A percentile compares a stretch with the other conserved stretches of the same genome.
phyloP scores from a whole-genome alignment of 2,113 vertebrate genomes.

The Amia ocellicauda region DNA sequence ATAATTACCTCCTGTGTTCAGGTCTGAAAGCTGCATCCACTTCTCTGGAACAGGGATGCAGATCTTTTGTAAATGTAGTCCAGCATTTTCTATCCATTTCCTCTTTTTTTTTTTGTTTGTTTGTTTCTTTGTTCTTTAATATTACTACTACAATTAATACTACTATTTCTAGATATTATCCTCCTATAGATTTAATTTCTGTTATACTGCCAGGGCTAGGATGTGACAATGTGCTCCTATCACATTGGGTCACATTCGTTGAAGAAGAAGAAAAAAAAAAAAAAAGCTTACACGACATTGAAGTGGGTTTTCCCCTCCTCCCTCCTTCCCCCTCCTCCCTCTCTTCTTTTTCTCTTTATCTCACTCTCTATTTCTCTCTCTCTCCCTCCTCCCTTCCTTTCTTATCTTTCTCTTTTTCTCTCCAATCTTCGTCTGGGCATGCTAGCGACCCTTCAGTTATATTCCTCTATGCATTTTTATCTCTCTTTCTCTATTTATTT shows the following conservation, averaged over 20 bases:
- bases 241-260: constrained; percentile 88
- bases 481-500: constrained; percentile 67
- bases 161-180: constrained; percentile 47
- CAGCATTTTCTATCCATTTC: constrained; percentile 34
- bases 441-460: constrained; percentile 80
- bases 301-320: constrained; percentile 79
- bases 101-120: constrained; percentile 39
- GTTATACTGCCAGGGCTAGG: constrained; percentile 78
- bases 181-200: constrained; percentile 50
- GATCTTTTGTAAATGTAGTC: constrained; percentile 33
- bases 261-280: constrained; percentile 56
- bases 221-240: constrained; percentile 84
- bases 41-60: constrained; percentile 63
- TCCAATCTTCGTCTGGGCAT: constrained; percentile 80
- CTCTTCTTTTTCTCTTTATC: constrained; percentile 49
- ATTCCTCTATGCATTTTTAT: constrained; percentile 82
- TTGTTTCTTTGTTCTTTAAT: constrained; percentile 31
- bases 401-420: constrained; percentile 60
- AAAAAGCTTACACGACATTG: constrained; percentile 76
- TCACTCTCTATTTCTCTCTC: constrained; percentile 47
- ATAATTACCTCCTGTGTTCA: constrained; percentile 47
- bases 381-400: constrained; percentile 35
- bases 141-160: constrained; percentile 40
- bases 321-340: constrained; percentile 49
- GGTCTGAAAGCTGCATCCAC: constrained; percentile 66